Evolutionary conservation across 2,888 invertebrate genomes (phyloP).

Genomic region (Plebejus melissa): DNA sequence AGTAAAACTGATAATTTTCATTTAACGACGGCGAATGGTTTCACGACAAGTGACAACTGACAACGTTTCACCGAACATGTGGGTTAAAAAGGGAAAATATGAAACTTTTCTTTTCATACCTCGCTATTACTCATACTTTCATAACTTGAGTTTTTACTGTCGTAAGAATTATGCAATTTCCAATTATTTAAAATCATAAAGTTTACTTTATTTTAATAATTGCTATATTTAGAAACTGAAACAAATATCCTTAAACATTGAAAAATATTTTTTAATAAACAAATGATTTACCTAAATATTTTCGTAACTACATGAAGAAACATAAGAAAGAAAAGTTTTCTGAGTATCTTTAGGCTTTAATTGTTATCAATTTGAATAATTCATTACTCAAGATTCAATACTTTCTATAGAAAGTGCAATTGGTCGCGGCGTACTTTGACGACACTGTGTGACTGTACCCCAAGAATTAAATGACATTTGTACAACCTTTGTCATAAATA

Average conservation of each 20-base stretch:
- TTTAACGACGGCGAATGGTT: neutral
- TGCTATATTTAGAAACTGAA: too few relatives aligned
- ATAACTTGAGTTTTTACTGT: neutral
- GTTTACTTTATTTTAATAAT: neutral
- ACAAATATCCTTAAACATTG: too few relatives aligned
- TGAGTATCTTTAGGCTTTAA: neutral
- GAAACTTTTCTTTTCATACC: conserved; percentile 12
- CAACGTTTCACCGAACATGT: conserved; percentile 18
- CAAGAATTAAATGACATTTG: conserved; percentile 16
- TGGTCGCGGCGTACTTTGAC: conserved; percentile 16
- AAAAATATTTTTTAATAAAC: too few relatives aligned
- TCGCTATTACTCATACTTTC: neutral
- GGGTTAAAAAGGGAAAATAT: conserved; percentile 20
- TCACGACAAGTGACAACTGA: conserved; percentile 9
- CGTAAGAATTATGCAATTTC: neutral
- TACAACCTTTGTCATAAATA: conserved; percentile 18
- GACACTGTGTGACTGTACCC: neutral
- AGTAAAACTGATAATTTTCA: conserved; percentile 7
- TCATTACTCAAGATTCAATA: conserved; percentile 18
- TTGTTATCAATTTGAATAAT: conserved; percentile 1
- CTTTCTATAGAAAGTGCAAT: conserved; percentile 28
- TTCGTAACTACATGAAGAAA: neutral
- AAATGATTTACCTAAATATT: too few relatives aligned
- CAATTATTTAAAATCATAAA: neutral
- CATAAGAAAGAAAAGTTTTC: neutral